Base-by-base conservation (phyloP, 2,113 vertebrate species). In the Rhagologus leucostigma region DNA sequence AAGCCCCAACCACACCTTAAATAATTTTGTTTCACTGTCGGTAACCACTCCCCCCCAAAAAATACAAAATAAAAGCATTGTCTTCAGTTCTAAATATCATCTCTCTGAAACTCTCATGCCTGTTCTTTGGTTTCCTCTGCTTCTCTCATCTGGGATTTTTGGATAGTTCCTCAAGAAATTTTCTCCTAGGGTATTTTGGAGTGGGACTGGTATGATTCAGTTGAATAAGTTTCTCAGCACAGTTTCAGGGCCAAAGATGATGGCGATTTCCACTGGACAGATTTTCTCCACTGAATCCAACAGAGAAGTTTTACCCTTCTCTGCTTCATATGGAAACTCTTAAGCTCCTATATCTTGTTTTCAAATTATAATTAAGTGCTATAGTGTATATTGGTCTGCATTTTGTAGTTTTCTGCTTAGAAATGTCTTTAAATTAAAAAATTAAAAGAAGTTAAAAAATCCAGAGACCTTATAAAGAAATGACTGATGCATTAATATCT, bases 1-100 rank as follows among this genome's bases (percentile, higher is more conserved):
- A 57, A 70, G 1, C 0, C 12, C 4, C 13, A 55, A 30, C 3
- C 2, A 24, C 57, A 68, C 30, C 5, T 6, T 6, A 82, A 42
- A 63, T 4, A 0, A 27, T 41, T 67, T 67, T 52, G 1, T 16
- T 75, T 22, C 50, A 12, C 7, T 37, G 8, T 30, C 13, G 5
- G 4, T 59, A 71, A 75, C 44, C 41, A 20, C 13, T 29, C 14
- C 50, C 3, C n/a, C 35, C 2, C 55, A 50, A 57, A 82, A 57
- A 39, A 11, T 7, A 32, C 3, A 16, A 19, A 82, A 41, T 6
- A 73, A 49, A 13, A 9, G 0, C 23, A 29, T 7, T 29, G 3
- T 6, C 10, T 84, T 83, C 15, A 59, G 5, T 20, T 49, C 33
- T 42, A 41, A 26, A 9, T 17, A 46, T 32, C 44, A 37, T 32